Evolutionary conservation across 2,113 vertebrate species (phyloP).

Genomic region (Nipponia nippon): DNA sequence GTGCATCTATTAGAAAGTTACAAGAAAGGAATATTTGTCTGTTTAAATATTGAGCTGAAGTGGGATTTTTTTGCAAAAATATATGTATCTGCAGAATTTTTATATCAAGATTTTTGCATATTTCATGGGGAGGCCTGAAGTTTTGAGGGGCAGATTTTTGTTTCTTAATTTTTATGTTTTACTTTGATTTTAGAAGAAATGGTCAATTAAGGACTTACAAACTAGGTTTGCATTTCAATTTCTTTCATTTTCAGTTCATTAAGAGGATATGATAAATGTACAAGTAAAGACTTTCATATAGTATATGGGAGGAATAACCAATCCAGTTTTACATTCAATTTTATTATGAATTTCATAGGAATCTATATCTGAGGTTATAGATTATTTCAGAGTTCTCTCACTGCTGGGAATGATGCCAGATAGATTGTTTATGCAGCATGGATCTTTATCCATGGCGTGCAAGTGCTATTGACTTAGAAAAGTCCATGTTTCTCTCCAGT

Average conservation of each 20-base stretch:
- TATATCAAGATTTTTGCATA: neutral
- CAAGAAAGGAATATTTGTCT: neutral
- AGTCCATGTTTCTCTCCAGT: constrained; percentile 28
- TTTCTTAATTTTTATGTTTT: neutral
- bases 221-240: constrained; percentile 12
- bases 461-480: constrained; percentile 40
- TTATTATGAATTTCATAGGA: constrained; percentile 33
- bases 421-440: constrained; percentile 46
- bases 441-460: constrained; percentile 31
- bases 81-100: neutral
- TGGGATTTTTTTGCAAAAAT: neutral
- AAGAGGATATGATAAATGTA: constrained; percentile 11
- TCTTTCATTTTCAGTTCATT: constrained; percentile 35
- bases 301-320: neutral
- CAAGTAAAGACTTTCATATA: constrained; percentile 24
- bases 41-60: neutral
- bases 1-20: neutral
- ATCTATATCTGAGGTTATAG: constrained; percentile 8
- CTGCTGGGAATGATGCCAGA: constrained; percentile 43
- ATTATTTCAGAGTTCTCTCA: neutral
- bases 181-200: neutral
- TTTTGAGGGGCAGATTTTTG: neutral
- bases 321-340: constrained; percentile 9
- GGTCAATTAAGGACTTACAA: neutral
- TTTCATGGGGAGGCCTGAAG: neutral